Evolutionary conservation across 2,797 vertebrate genomes (phyloP).

Genomic region (Bradypodion pumilum): DNA sequence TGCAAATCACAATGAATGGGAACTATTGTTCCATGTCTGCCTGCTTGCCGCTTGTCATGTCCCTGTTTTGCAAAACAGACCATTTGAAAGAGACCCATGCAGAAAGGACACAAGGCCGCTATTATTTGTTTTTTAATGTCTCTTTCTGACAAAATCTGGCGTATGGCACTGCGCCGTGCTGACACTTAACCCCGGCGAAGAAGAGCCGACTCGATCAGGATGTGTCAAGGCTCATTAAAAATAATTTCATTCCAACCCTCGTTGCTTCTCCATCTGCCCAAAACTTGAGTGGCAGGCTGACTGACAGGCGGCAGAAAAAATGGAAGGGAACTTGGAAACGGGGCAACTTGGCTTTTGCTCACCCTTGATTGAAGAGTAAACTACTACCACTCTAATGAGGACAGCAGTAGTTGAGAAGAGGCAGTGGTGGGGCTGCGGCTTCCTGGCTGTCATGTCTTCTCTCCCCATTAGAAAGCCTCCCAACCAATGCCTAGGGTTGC

Average conservation of each 20-base stretch:
- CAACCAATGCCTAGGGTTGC: not conserved
- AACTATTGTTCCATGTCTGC: conserved; percentile 4
- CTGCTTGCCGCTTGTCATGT: not conserved
- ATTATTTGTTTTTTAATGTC: not conserved
- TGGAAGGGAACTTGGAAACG: conserved; percentile 2
- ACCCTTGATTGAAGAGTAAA: conserved; percentile 41
- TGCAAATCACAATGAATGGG: conserved; percentile 26
- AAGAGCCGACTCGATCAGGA: not conserved
- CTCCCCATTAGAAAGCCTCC: conserved; percentile 19
- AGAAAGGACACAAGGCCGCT: not conserved
- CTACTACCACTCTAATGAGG: not conserved
- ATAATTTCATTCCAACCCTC: conserved; percentile 50
- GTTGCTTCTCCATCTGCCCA: conserved; percentile 9
- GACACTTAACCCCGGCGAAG: conserved; percentile 24
- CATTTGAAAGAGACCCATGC: not conserved
- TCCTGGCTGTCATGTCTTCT: not conserved
- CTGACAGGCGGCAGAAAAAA: conserved; percentile 18
- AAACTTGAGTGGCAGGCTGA: conserved; percentile 26
- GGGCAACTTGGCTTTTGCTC: conserved; percentile 8
- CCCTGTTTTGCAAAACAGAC: conserved; percentile 6
- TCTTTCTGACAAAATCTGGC: conserved; percentile 1
- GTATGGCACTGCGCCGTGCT: not conserved
- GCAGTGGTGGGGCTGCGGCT: not conserved
- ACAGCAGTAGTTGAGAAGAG: conserved; percentile 5
- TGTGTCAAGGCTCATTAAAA: conserved; percentile 53